These are phyloP conservation scores for Cylloceria caligata DNA, from an alignment of 2,888 invertebrate genomes.

Conservation along the genomic window DNA sequence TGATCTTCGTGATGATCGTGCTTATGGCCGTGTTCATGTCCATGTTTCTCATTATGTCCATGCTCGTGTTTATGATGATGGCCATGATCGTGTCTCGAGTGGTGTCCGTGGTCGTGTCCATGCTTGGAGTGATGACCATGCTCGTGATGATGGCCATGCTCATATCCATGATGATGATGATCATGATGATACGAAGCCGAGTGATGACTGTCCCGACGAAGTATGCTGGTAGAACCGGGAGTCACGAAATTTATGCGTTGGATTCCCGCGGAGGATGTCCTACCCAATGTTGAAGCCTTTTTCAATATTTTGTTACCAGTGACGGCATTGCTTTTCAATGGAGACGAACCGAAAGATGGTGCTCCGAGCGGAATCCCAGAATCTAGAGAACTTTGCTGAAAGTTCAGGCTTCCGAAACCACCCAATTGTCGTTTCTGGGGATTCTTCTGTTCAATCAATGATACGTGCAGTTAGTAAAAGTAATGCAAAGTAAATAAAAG, in stretches of 20 bases:
- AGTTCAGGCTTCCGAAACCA: conserved; percentile 65
- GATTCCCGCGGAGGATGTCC: conserved; percentile 10
- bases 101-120: conserved; percentile 66
- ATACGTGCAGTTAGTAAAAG: neutral
- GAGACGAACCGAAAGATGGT: conserved; percentile 40
- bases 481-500: neutral
- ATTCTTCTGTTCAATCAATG: conserved; percentile 63
- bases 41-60: conserved; percentile 70
- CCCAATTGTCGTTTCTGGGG: conserved; percentile 77
- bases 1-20: conserved; percentile 70
- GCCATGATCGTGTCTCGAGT: conserved; percentile 71
- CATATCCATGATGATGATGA: conserved; percentile 71
- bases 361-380: too few species aligned
- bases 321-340: conserved; percentile 55
- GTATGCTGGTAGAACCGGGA: conserved; percentile 32
- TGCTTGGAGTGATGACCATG: conserved; percentile 70
- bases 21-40: conserved; percentile 73
- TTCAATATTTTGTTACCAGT: conserved; percentile 53
- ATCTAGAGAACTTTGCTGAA: conserved; percentile 34
- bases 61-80: conserved; percentile 77
- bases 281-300: conserved; percentile 43
- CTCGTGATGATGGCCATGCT: conserved; percentile 71
- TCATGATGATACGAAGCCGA: conserved; percentile 71
- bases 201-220: conserved; percentile 64
- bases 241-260: conserved; percentile 58